Conservation (phyloP, 2,888 invertebrate genomes). For the Automeris io region DNA sequence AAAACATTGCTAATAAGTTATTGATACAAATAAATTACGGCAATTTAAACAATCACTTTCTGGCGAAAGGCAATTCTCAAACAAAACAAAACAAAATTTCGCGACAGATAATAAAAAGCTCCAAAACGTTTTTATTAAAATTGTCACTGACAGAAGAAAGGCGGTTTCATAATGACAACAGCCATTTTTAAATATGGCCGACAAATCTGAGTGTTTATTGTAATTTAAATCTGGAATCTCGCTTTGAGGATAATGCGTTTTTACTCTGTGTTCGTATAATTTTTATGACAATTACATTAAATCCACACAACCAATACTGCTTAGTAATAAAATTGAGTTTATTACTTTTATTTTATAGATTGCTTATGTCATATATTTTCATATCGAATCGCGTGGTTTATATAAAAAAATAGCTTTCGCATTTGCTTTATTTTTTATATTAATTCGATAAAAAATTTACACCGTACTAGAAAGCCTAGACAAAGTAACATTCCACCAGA, state of each 20-base stretch:
- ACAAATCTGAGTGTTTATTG: constrained; percentile 54
- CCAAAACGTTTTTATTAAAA: constrained; percentile 63
- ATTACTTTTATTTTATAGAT: too few species aligned
- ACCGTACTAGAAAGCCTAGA: too few species aligned
- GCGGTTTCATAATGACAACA: constrained; percentile 48
- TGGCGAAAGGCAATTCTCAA: too few species aligned
- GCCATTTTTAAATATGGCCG: constrained; percentile 47
- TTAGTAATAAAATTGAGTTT: not conserved
- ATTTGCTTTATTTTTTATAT: too few species aligned
- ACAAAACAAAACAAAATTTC: constrained; percentile 12
- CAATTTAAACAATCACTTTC: too few species aligned
- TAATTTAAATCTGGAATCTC: constrained; percentile 45
- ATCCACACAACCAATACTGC: too few species aligned
- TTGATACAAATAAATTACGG: too few species aligned
- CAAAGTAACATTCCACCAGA: too few species aligned
- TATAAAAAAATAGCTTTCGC: too few species aligned
- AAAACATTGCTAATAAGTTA: too few species aligned
- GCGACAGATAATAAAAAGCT: constrained; percentile 49
- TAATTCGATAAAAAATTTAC: too few species aligned
- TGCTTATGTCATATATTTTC: constrained; percentile 5
- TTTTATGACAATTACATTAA: not conserved
- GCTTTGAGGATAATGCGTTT: not conserved
- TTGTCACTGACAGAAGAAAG: constrained; percentile 54
- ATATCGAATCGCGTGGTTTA: not conserved
- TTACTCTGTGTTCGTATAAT: not conserved